Percentiles rank a stretch among this genome's conserved stretches.
Conservation (phyloP, 2,797 vertebrate species). For the Chloroceryle amazona region DNA sequence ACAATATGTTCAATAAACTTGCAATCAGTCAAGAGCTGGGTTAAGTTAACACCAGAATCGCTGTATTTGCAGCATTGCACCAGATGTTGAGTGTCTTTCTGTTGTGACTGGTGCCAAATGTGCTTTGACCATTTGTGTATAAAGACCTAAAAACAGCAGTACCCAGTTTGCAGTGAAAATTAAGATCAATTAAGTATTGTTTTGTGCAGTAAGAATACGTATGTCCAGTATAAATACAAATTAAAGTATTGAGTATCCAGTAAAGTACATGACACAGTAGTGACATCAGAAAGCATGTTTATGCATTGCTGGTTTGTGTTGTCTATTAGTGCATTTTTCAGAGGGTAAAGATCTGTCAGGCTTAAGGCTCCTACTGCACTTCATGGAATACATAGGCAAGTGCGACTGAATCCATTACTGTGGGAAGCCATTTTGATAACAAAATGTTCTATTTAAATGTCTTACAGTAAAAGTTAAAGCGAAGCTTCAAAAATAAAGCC, state of each 20-base stretch:
- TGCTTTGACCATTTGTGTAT: not conserved
- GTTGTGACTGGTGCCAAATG: not conserved
- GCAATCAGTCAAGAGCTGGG: conserved; percentile 24
- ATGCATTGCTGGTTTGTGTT: not conserved
- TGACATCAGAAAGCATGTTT: not conserved
- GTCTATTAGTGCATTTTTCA: not conserved
- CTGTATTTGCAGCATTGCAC: not conserved
- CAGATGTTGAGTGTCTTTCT: conserved; percentile 40
- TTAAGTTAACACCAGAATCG: conserved; percentile 26
- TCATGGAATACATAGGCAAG: not conserved
- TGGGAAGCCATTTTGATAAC: not conserved
- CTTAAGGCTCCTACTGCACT: not conserved
- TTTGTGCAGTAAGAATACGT: not conserved
- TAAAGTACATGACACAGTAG: not conserved
- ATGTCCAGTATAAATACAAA: not conserved
- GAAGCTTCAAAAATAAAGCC: not conserved
- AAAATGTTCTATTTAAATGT: not conserved
- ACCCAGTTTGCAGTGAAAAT: not conserved
- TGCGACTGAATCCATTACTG: not conserved
- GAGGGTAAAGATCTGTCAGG: not conserved
- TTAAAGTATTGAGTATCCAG: not conserved
- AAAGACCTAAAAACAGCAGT: not conserved
- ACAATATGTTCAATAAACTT: conserved; percentile 51
- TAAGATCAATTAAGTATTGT: not conserved
- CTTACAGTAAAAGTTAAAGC: not conserved